Percentiles rank a stretch among this genome's conserved stretches.
Conservation (phyloP, 2,797 vertebrate genomes). For the Dermochelys coriacea region DNA sequence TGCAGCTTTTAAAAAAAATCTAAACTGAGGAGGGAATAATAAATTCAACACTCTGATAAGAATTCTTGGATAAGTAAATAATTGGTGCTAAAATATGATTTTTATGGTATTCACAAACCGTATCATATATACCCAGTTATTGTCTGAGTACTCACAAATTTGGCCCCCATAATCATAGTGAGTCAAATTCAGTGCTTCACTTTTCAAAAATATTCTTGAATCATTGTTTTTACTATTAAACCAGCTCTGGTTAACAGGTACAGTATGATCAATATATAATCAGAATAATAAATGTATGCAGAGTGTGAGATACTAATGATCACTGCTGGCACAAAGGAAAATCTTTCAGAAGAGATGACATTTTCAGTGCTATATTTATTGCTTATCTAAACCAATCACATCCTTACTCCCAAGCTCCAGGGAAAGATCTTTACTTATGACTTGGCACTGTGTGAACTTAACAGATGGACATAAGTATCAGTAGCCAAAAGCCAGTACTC, state of each 20-base stretch:
- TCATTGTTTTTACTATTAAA: not conserved
- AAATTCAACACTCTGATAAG: not conserved
- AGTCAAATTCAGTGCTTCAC: not conserved
- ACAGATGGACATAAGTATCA: conserved; percentile 62
- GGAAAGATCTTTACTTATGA: conserved; percentile 45
- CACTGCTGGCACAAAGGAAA: not conserved
- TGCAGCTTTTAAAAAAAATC: not conserved
- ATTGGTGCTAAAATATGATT: not conserved
- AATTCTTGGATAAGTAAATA: not conserved
- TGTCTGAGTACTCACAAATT: conserved; percentile 13
- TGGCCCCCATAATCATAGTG: not conserved
- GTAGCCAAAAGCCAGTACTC: conserved; percentile 50
- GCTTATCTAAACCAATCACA: conserved; percentile 18
- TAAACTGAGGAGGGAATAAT: not conserved
- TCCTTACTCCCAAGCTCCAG: not conserved
- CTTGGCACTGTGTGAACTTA: conserved; percentile 59
- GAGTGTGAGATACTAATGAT: not conserved
- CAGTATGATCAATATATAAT: not conserved
- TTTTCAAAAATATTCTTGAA: not conserved
- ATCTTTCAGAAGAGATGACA: conserved; percentile 9
- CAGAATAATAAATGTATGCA: not conserved
- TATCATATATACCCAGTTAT: not conserved
- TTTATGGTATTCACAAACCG: not conserved
- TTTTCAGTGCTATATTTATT: conserved; percentile 29
- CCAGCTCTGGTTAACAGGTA: not conserved